A percentile compares a stretch with the other conserved stretches of the same genome.
Evolutionary conservation across 1,140 invertebrate genomes (phyloP).

Genomic region (Drosophila burlai): DNA sequence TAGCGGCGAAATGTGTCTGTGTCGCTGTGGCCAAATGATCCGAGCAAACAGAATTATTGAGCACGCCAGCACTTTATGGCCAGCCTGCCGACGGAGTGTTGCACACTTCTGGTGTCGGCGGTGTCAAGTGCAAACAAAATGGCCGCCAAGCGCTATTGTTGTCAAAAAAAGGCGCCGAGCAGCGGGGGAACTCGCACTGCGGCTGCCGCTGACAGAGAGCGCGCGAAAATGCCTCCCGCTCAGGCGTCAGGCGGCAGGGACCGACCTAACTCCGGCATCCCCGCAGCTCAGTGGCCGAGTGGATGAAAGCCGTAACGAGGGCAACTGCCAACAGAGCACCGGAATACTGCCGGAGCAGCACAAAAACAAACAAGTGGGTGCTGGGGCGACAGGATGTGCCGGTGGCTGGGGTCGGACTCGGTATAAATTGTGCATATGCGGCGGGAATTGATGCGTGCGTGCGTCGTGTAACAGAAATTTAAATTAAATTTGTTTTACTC

Average conservation of each 20-base stretch:
- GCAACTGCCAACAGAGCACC: slow-evolving; percentile 11
- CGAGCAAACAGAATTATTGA: slow-evolving; percentile 52
- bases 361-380: slow-evolving; percentile 48
- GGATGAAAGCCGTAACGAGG: slow-evolving; percentile 19
- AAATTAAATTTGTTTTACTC: slow-evolving; percentile 75
- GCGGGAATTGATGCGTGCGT: slow-evolving; percentile 54
- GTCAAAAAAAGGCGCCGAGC: slow-evolving; percentile 22
- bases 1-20: neutral
- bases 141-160: slow-evolving; percentile 59
- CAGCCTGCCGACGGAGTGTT: slow-evolving; percentile 20
- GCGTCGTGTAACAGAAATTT: slow-evolving; percentile 63
- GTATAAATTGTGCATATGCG: slow-evolving; percentile 66
- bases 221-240: slow-evolving; percentile 52
- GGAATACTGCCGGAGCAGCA: slow-evolving; percentile 30
- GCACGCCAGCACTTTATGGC: slow-evolving; percentile 30
- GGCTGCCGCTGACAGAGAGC: slow-evolving; percentile 64
- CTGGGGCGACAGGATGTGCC: slow-evolving; percentile 3
- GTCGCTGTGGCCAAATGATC: slow-evolving; percentile 32
- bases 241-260: slow-evolving; percentile 6
- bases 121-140: slow-evolving; percentile 78
- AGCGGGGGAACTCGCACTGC: slow-evolving; percentile 1
- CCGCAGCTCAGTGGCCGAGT: slow-evolving; percentile 14
- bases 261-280: slow-evolving; percentile 16
- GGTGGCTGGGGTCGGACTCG: slow-evolving; percentile 7
- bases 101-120: slow-evolving; percentile 35